These are phyloP conservation scores for Drepana falcataria DNA, from an alignment of 2,888 invertebrate genomes.

Conservation along the genomic window DNA sequence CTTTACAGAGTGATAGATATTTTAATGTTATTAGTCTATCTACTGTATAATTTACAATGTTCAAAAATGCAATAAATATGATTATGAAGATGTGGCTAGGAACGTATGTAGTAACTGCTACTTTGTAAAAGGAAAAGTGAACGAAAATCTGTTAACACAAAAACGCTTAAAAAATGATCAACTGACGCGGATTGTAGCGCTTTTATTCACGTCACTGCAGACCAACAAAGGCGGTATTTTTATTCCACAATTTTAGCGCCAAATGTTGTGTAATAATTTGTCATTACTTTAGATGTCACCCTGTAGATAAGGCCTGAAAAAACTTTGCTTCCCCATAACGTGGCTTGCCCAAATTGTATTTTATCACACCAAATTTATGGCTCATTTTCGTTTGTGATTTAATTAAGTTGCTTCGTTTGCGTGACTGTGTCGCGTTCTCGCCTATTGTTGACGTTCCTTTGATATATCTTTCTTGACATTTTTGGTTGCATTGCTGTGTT, in stretches of 20 bases:
- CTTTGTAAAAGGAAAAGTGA: no score
- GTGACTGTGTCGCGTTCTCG: constrained; percentile 19
- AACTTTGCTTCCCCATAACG: not conserved
- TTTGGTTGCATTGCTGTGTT: constrained; percentile 32
- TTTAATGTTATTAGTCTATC: no score
- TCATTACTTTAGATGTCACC: constrained; percentile 19
- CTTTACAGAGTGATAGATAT: no score
- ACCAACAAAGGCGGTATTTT: constrained; percentile 1
- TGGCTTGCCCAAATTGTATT: constrained; percentile 2
- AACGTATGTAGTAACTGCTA: no score
- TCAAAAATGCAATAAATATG: no score
- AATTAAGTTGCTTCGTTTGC: constrained; percentile 2
- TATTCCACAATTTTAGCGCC: constrained; percentile 8
- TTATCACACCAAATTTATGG: constrained; percentile 1
- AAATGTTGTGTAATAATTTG: constrained; percentile 14
- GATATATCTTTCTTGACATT: constrained; percentile 22
- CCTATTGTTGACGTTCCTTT: constrained; percentile 29
- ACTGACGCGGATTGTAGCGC: not conserved
- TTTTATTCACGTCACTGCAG: not conserved
- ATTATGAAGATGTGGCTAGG: no score
- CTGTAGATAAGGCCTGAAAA: constrained; percentile 4
- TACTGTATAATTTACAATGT: no score
- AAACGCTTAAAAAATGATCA: not conserved
- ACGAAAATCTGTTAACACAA: no score
- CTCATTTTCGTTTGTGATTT: constrained; percentile 5